Evolutionary conservation across 2,888 invertebrate species (phyloP), one percentile per base, ranked within the genome.

Genomic region (Phoenoteleia sp.): DNA sequence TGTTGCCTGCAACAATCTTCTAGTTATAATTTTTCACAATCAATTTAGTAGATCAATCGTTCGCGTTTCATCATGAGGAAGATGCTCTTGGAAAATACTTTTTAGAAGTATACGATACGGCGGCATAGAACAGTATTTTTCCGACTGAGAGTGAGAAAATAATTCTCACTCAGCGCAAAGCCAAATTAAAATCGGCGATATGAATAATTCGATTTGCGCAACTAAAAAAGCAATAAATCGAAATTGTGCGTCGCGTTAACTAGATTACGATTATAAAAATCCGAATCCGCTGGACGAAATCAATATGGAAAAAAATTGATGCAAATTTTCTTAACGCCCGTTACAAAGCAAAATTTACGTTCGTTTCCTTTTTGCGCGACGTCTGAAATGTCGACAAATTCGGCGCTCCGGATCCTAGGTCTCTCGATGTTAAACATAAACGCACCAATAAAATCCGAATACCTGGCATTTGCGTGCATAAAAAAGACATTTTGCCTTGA

Each of bases 301-400:
- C 33, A 19, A 36, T 58, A 58, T 19, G 17, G 56, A 58, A 58
- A 33, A 33, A 58, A 56, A 52, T 52, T 13, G 52, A 52, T 52
- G 52, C 52, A 52, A 23, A 52, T 52, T 25, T 52, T n/a, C n/a
- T 52, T 52, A 13, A 17, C 27, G 25, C 25, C n/a, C 5, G 19
- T 39, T 60, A 39, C 39, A 62, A 42, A 39, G n/a, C 13, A 11
- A 47, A 47, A 23, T 47, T 23, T 39, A n/a, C 60, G 60, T 27
- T 54, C 29, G 29, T 47, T 64, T 47, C 42, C 27, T 29, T 47
- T 64, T 64, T 19, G 15, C 11, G 1, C 47, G 29, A 64, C 19
- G 62, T 42, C 62, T 62, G 17, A 62, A 62, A 45, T 27, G 62
- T 62, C 62, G 62, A 25, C 62, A 62, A 62, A 25, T 62, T 62